Evolutionary conservation across 2,888 invertebrate species (phyloP), one percentile per base, ranked within the genome.

Genomic region (Epinotia ramella): DNA sequence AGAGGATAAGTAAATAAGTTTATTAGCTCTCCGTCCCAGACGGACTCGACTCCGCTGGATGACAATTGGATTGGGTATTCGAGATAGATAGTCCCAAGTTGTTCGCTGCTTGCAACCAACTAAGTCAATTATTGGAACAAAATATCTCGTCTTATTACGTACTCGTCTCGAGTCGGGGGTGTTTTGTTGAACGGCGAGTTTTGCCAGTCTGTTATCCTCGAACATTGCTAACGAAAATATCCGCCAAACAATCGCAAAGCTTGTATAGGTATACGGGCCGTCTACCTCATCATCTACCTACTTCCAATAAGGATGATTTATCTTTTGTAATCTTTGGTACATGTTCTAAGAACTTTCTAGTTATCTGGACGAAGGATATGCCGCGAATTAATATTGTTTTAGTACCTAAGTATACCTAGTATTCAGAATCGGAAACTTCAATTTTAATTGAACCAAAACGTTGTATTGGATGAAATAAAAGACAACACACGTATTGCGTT

Each of bases 11-110:
- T 89, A 90, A 91, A 86, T 90, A 87, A 84, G 86, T 89, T 90
- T 89, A 90, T 90, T 90, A 88, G 86, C 86, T 84, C 88, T 86
- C 60, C 46, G 69, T 59, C 59, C 86, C 85, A 84, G 84, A 84
- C 81, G 82, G 81, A 66, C 65, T 49, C 65, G 49, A 82, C 80
- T 80, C 79, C 84, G 79, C 81, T 60, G 82, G 84, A 84, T 84
- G 83, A 84, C 84, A 90, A 91, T 87, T 90, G 87, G 86, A 91
- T 90, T 91, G 86, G 84, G 83, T 83, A 85, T 87, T 86, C 84
- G 82, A 87, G 88, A 89, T 84, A 60, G 74, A 49, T 67, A 76
- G 67, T 63, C 60, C 67, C 66, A 56, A 76, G 62, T 71, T 53
- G 70, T 71, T 57, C 67, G 76, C 63, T 73, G 68, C 76, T 76